phyloP scores from a whole-genome alignment of 2,888 invertebrate genomes.

The Perizoma affinitatum region DNA sequence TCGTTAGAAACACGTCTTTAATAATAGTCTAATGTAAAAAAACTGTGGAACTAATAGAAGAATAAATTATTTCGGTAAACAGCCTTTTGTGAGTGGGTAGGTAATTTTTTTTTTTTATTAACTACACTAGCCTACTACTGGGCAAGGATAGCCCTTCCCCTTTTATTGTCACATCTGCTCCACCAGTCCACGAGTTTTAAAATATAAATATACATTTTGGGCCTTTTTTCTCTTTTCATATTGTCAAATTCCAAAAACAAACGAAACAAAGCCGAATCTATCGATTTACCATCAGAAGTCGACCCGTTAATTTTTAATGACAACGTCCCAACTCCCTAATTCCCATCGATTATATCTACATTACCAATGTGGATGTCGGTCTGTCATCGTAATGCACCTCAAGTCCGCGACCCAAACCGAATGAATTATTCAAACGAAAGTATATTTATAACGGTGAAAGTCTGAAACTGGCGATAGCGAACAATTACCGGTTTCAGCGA shows the following conservation, averaged over 20 bases:
- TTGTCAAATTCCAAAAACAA: not conserved
- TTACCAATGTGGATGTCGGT: constrained; percentile 43
- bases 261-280: constrained; percentile 40
- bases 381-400: constrained; percentile 58
- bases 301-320: constrained; percentile 74
- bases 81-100: too few relatives aligned
- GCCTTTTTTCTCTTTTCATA: too few relatives aligned
- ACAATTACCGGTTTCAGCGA: not conserved
- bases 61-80: too few relatives aligned
- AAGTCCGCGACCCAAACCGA: constrained; percentile 31
- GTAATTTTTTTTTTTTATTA: too few relatives aligned
- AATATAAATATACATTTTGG: too few relatives aligned
- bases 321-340: constrained; percentile 61
- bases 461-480: constrained; percentile 1
- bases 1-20: too few relatives aligned
- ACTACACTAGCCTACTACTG: too few relatives aligned
- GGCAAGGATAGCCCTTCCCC: too few relatives aligned
- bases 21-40: too few relatives aligned
- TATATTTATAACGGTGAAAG: constrained; percentile 21
- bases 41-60: too few relatives aligned
- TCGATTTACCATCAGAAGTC: constrained; percentile 75
- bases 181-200: too few relatives aligned
- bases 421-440: constrained; percentile 43
- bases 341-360: constrained; percentile 67
- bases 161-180: too few relatives aligned